Base-by-base conservation (phyloP, 1,140 invertebrate species). In the Pissodes strobi region DNA sequence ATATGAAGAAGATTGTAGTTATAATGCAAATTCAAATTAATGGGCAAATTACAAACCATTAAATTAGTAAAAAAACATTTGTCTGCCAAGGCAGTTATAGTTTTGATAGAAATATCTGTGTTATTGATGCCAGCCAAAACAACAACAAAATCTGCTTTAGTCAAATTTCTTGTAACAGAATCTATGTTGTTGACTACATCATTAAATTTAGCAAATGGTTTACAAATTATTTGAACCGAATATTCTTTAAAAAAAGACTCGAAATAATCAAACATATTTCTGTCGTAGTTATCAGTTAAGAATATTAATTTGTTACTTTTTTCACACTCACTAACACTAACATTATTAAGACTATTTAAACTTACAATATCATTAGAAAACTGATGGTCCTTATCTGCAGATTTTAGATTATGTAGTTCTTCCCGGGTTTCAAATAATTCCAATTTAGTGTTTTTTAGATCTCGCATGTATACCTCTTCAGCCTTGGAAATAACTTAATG, bases 271-370 rank as follows among this genome's bases (percentile, higher is more conserved):
- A 45, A 43, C n/a, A 41, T 56, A 17, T n/a, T 18, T 46, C 12
- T 15, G 22, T 45, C 19, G 15, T 18, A 13, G n/a, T 12, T 23
- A 45, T 58, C 30, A 37, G 57, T 60, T 27, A 37, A 23, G n/a
- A 34, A 34, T n/a, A 34, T n/a, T 8, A 34, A 34, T 34, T 34
- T 34, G n/a, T 34, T 8, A 6, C n/a, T 34, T 34, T 34, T 34
- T 34, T 34, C n/a, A n/a, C n/a, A n/a, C n/a, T n/a, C n/a, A n/a
- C n/a, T n/a, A n/a, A n/a, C n/a, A n/a, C n/a, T n/a, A n/a, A n/a
- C n/a, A n/a, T n/a, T n/a, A n/a, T n/a, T n/a, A n/a, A n/a, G n/a
- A n/a, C n/a, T n/a, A n/a, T n/a, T n/a, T n/a, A n/a, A n/a, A n/a
- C n/a, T n/a, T n/a, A n/a, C n/a, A n/a, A n/a, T n/a, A n/a, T n/a